Evolutionary conservation across 2,797 vertebrate species (phyloP).

Genomic region (Gymnocypris eckloni): DNA sequence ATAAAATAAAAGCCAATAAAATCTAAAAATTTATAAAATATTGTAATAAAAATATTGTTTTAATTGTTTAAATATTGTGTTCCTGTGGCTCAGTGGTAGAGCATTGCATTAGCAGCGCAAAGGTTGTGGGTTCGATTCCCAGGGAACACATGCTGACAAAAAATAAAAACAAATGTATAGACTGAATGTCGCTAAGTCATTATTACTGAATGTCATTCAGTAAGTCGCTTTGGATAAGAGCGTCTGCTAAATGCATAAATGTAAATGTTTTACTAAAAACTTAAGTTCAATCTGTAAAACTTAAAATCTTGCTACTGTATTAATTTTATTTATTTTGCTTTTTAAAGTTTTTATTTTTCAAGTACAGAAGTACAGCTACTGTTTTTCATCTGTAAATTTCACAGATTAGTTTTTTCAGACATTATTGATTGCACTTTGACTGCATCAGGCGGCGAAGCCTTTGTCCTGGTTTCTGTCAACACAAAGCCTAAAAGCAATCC

Average conservation of each 20-base stretch:
- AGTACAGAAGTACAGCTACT: background rate
- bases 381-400: background rate
- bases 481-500: background rate
- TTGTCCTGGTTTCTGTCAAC: conserved; percentile 2
- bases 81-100: too few species aligned
- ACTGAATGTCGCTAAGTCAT: too few species aligned
- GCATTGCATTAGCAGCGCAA: too few species aligned
- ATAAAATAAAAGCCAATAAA: background rate
- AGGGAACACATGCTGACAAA: too few species aligned
- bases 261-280: background rate
- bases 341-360: background rate
- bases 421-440: background rate
- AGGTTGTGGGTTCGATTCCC: too few species aligned
- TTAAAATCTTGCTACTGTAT: background rate
- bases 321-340: background rate
- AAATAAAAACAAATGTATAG: too few species aligned
- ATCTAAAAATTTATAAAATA: background rate
- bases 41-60: too few species aligned
- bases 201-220: too few species aligned
- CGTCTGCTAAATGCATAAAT: too few species aligned
- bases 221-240: too few species aligned
- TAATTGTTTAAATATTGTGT: too few species aligned
- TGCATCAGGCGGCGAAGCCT: background rate
- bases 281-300: background rate
- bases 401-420: background rate